Conservation (phyloP, 2,113 vertebrate species). For the Poeciliopsis turrubarensis region DNA sequence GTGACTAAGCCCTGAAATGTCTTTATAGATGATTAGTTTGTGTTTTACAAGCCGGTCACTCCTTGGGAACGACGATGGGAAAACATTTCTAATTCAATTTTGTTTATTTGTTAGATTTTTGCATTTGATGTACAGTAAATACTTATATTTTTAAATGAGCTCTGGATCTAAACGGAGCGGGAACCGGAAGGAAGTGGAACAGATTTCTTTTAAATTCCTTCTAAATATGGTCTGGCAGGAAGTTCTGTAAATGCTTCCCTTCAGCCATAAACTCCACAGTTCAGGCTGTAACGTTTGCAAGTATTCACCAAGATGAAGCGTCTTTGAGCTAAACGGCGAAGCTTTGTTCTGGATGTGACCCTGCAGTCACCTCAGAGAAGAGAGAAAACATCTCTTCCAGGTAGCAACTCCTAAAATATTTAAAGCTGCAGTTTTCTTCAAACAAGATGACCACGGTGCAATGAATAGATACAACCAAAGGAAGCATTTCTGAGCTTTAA, state of each 20-base stretch:
- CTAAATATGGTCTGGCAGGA: background rate
- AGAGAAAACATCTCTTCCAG: constrained; percentile 2
- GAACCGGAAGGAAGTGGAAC: background rate
- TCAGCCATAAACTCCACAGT: background rate
- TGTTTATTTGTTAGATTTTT: no score
- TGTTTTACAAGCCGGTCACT: background rate
- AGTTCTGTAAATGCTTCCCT: background rate
- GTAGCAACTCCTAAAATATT: background rate
- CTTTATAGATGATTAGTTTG: background rate
- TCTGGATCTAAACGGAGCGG: background rate
- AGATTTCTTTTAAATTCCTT: background rate
- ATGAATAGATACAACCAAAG: background rate
- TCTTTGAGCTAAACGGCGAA: constrained; percentile 15
- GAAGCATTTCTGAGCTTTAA: background rate
- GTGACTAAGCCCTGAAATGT: background rate
- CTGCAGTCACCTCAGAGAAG: constrained; percentile 3
- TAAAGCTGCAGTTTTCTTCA: background rate
- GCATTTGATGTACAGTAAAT: no score
- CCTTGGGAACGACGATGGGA: background rate
- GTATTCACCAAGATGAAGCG: constrained; percentile 5
- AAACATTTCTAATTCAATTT: background rate
- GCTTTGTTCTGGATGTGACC: background rate
- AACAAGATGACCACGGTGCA: background rate
- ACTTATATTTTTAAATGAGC: no score
- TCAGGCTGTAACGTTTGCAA: background rate